Evolutionary conservation across 1,140 invertebrate genomes (phyloP), one percentile per base, ranked within the genome.

Genomic region (Diorhabda carinulata): DNA sequence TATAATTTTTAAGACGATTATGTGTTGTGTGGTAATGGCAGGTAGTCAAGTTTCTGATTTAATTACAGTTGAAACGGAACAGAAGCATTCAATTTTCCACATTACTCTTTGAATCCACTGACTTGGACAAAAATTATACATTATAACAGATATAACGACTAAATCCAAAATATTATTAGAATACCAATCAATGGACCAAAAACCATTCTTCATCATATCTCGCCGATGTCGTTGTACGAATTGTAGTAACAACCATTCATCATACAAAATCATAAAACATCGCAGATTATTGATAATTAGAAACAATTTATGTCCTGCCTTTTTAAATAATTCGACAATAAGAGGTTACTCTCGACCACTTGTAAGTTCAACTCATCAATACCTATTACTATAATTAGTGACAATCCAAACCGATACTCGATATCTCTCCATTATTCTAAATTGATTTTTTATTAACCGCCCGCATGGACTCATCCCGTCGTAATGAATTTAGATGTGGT

Each of bases 401-500:
- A 9, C 61, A 43, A 43, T 44, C 42, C 61, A 10, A 62, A 52
- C 61, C 61, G 61, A 62, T 62, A 62, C 44, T 43, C 61, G 43
- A 62, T 62, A 62, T 62, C 61, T 43, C 10, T 43, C 61, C 61
- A 62, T 62, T 62, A 5, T 41, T 43, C 43, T 62, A 62, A 25
- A 62, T 62, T 62, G 61, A 62, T 62, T 62, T 62, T 62, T 62
- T 62, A 62, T 62, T 62, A 62, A 43, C 61, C 44, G 43, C 61
- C 61, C 61, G 61, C 61, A 62, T 62, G 25, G 25, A 62, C 44
- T 43, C 43, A 43, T 43, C 61, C 5, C 41, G 43, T 43, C 25
- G 25, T 25, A 25, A 25, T 25, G 25, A 25, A 25, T 25, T 25
- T 25, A 25, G 25, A 25, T 25, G 25, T 25, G 25, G 25, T 25